A percentile compares a stretch with the other conserved stretches of the same genome.
Conservation (phyloP, 2,797 vertebrate species). For the Pampus argenteus region DNA sequence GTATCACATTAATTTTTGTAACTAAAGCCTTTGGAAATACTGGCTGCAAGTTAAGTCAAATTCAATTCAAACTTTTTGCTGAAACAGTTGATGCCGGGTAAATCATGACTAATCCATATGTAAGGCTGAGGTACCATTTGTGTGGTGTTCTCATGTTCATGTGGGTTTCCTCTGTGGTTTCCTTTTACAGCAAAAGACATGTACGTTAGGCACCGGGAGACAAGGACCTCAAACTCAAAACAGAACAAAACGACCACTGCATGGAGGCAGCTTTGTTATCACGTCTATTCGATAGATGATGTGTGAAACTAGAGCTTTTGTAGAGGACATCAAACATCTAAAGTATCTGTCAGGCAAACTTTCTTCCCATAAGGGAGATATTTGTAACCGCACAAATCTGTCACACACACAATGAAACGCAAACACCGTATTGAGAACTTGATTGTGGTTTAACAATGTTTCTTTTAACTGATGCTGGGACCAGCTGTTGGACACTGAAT, state of each 20-base stretch:
- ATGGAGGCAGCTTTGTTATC: neutral
- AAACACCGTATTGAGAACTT: conserved; percentile 11
- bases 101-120: neutral
- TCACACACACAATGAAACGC: conserved; percentile 29
- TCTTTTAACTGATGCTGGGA: conserved; percentile 30
- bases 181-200: conserved; percentile 16
- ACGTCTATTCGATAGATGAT: conserved; percentile 24
- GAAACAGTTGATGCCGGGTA: neutral
- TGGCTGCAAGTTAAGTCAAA: neutral
- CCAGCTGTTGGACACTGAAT: conserved; percentile 45
- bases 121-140: neutral
- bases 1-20: neutral
- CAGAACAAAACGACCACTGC: neutral
- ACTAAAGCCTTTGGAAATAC: neutral
- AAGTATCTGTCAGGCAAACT: neutral
- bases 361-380: conserved; percentile 6
- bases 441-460: conserved; percentile 38
- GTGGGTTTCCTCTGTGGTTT: conserved; percentile 43
- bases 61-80: neutral
- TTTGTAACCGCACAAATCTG: conserved; percentile 29
- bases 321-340: neutral
- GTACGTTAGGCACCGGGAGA: conserved; percentile 16
- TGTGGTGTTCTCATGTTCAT: conserved; percentile 26
- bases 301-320: conserved; percentile 18
- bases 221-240: conserved; percentile 28